A percentile compares a stretch with the other conserved stretches of the same genome.
Evolutionary conservation across 2,797 vertebrate species (phyloP).

Genomic region (Pachyuromys duprasi): DNA sequence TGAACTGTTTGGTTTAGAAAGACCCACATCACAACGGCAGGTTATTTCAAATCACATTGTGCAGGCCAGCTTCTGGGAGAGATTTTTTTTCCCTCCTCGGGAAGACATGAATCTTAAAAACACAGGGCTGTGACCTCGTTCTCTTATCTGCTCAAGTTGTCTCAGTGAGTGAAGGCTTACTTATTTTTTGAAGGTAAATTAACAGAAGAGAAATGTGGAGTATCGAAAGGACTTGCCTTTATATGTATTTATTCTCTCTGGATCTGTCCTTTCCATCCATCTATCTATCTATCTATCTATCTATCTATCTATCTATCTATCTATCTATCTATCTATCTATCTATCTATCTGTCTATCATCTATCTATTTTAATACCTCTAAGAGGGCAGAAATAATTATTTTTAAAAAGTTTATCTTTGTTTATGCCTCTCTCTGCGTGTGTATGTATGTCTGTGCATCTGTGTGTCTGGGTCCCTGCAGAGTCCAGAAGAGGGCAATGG

Average conservation of each 20-base stretch:
- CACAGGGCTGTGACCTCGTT: slow-evolving; percentile 23
- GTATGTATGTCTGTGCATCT: neutral
- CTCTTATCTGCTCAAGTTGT: neutral
- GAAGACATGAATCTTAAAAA: slow-evolving; percentile 49
- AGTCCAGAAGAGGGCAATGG: neutral
- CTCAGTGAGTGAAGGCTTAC: neutral
- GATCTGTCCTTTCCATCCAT: neutral
- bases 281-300: too few species aligned
- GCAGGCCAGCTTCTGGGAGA: slow-evolving; percentile 31
- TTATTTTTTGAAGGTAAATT: slow-evolving; percentile 16
- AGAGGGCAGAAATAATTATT: neutral
- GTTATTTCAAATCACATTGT: slow-evolving; percentile 62
- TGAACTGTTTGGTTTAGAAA: slow-evolving; percentile 61
- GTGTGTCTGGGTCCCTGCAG: neutral
- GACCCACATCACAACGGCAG: slow-evolving; percentile 19
- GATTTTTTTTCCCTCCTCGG: neutral
- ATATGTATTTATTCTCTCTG: neutral
- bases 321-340: too few species aligned
- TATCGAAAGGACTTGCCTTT: neutral
- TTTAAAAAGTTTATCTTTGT: neutral
- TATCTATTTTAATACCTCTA: neutral
- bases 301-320: too few species aligned
- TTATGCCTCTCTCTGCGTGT: too few species aligned
- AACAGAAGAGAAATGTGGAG: slow-evolving; percentile 32
- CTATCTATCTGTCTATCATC: too few species aligned